Evolutionary conservation across 2,113 vertebrate genomes (phyloP).

Genomic region (Corythoichthys haematopterus): DNA sequence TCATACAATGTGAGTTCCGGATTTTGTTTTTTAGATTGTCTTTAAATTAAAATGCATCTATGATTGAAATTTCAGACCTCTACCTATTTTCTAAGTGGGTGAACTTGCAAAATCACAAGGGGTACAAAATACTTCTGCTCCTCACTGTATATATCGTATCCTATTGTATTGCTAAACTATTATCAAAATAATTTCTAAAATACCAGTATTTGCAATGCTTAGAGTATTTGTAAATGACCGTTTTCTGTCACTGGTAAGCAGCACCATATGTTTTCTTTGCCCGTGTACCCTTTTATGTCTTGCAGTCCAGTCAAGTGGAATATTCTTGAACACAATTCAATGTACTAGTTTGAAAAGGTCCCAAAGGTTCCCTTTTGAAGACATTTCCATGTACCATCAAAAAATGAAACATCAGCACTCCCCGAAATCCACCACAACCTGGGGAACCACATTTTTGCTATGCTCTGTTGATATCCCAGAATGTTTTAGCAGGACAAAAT

Average conservation of each 20-base stretch:
- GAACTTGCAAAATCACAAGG: too few relatives aligned
- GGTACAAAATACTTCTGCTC: too few relatives aligned
- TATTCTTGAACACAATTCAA: neutral
- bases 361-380: constrained; percentile 10
- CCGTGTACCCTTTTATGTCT: neutral
- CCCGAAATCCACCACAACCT: constrained; percentile 29
- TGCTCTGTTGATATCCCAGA: constrained; percentile 55
- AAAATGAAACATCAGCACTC: constrained; percentile 3
- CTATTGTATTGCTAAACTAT: neutral
- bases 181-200: neutral
- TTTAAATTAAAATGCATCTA: too few relatives aligned
- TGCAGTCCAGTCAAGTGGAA: neutral
- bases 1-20: too few relatives aligned
- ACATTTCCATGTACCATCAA: constrained; percentile 30
- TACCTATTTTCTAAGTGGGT: too few relatives aligned
- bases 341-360: constrained; percentile 17
- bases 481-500: constrained; percentile 54
- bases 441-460: constrained; percentile 39
- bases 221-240: neutral
- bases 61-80: too few relatives aligned
- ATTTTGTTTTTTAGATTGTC: too few relatives aligned
- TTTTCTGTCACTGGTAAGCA: neutral
- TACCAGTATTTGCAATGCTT: neutral
- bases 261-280: neutral
- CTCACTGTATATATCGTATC: too few relatives aligned